Conservation (phyloP, 2,888 invertebrate species). For the Drosophila parthenogenetica region DNA sequence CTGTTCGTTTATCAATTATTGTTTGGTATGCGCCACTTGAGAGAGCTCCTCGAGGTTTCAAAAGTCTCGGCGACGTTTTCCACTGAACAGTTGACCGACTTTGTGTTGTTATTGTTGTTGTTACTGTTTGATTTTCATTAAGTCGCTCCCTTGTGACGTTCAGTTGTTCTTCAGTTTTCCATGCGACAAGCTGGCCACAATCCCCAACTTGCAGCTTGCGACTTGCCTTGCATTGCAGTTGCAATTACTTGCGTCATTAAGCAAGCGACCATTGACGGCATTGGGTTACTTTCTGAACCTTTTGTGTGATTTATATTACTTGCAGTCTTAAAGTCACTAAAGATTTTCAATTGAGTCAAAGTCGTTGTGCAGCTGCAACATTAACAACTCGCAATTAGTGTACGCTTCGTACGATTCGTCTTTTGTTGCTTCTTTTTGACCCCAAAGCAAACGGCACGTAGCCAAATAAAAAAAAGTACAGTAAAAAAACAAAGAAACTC, state of each 20-base stretch:
- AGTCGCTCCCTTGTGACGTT: slow-evolving; percentile 62
- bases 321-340: slow-evolving; percentile 69
- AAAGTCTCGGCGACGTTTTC: slow-evolving; percentile 56
- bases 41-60: slow-evolving; percentile 38
- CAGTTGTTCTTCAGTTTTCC: slow-evolving; percentile 36
- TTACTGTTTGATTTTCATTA: slow-evolving; percentile 71
- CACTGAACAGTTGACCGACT: slow-evolving; percentile 63
- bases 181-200: slow-evolving; percentile 39
- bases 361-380: slow-evolving; percentile 50
- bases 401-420: slow-evolving; percentile 30
- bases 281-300: slow-evolving; percentile 68
- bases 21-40: slow-evolving; percentile 62
- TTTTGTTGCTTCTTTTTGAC: slow-evolving; percentile 29
- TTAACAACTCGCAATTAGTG: slow-evolving; percentile 60
- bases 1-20: slow-evolving; percentile 79
- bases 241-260: slow-evolving; percentile 77
- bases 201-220: slow-evolving; percentile 38
- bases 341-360: slow-evolving; percentile 62
- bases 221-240: slow-evolving; percentile 48
- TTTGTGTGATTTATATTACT: slow-evolving; percentile 78
- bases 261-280: slow-evolving; percentile 56
- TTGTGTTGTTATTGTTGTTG: slow-evolving; percentile 45
- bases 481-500: background rate
- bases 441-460: slow-evolving; percentile 53
- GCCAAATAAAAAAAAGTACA: slow-evolving; percentile 31